Evolutionary conservation across 1,140 invertebrate genomes (phyloP), one percentile per base, ranked within the genome.

Genomic region (Adoxophyes honmai): DNA sequence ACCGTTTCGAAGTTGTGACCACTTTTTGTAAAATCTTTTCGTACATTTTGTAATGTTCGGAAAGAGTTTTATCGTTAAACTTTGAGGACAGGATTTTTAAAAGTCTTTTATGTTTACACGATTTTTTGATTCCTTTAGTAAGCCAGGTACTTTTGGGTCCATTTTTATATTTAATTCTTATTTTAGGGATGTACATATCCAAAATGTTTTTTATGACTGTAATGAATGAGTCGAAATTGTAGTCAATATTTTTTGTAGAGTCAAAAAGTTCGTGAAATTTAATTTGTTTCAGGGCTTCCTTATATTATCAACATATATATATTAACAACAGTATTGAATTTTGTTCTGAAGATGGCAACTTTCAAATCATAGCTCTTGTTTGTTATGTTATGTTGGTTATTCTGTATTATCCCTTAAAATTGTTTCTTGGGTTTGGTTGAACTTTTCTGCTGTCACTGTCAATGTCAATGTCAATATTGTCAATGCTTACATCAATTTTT

Each of bases 11-110:
- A 28, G 6, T 6, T 9, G 5, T 14, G 11, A 55, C 15, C 0
- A 5, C 13, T 13, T 38, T 39, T 55, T 55, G 39, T 34, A 55
- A 13, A n/a, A 13, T 0, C 13, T 55, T 55, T 33, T 10, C 54
- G 42, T 55, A 55, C 7, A 4, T 13, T 38, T 55, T 55, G 10
- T 42, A 42, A 11, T 39, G 9, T 7, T 42, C 42, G 10, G 6
- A 38, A 4, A 9, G 7, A 5, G 18, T 39, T 33, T n/a, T n/a
- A n/a, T n/a, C n/a, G n/a, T 33, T 56, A 21, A 9, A 34, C 33
- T 14, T 16, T 13, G 18, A 13, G 13, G 4, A 38, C 14, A 34
- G 14, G 4, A 11, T 42, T 56, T 15, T 56, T 42, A 56, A 14
- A 0, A 44, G 1, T 8, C 54, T n/a, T 33, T 56, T 56, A 8